These are phyloP conservation scores for Thamnophis sirtalis DNA, from an alignment of 2,113 vertebrate species.

Conservation along the genomic window DNA sequence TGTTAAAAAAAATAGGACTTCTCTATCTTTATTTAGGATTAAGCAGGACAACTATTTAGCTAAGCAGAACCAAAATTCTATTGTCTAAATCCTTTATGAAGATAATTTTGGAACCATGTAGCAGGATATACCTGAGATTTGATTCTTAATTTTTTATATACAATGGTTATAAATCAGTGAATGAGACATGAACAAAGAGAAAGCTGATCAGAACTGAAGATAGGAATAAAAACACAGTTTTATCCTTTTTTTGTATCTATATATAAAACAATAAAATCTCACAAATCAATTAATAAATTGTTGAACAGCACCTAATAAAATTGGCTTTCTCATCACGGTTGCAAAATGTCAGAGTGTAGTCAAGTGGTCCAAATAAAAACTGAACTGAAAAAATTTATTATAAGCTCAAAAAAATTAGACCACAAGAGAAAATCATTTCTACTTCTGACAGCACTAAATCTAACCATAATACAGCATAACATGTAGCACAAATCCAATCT, in stretches of 20 bases:
- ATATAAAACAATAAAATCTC: not conserved
- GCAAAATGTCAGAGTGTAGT: not conserved
- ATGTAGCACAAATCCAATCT: not conserved
- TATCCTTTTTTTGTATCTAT: too few relatives aligned
- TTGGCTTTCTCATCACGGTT: not conserved
- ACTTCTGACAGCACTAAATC: not conserved
- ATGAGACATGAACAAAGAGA: not conserved
- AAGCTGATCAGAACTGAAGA: not conserved
- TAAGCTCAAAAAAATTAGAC: not conserved
- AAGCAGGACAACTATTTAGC: not conserved
- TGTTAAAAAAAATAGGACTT: conserved; percentile 6
- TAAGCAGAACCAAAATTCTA: not conserved
- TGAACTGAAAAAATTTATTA: not conserved
- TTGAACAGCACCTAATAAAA: not conserved
- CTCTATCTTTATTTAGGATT: conserved; percentile 22
- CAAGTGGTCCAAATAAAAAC: not conserved
- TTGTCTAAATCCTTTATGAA: not conserved
- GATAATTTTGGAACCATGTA: not conserved
- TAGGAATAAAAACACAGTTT: not conserved
- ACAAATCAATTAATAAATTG: not conserved
- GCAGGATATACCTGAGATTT: not conserved
- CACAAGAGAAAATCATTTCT: not conserved
- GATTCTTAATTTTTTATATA: not conserved
- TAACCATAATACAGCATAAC: not conserved
- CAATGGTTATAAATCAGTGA: not conserved